Evolutionary conservation across 2,888 invertebrate genomes (phyloP), one percentile per base, ranked within the genome.

Genomic region (Lathronympha strigana): DNA sequence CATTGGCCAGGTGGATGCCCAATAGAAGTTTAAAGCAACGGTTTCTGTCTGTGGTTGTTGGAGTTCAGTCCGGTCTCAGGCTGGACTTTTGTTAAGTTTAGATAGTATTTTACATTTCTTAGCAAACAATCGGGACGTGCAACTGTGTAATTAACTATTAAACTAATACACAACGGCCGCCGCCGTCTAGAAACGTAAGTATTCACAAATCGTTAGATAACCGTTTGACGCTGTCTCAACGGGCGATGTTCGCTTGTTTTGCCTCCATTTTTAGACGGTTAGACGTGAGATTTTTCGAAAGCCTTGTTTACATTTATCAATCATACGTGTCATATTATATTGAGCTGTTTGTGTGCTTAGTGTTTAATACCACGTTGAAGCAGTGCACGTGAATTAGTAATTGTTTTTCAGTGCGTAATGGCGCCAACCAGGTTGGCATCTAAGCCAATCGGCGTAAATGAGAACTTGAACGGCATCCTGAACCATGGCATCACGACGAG

Each of bases 401-500:
- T 74, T 79, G 80, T 76, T 87, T 84, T 76, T 80, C 75, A 67
- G 69, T 72, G 71, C 69, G 81, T 73, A 85, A 95, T 95, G 95
- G 94, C 95, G 84, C 95, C 95, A 81, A 92, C 93, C 66, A 93
- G 93, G 88, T 85, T 92, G 87, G 83, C 93, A 78, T 92, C 90
- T 72, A 89, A 90, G 75, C 87, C 93, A 66, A 88, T 92, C 80
- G 85, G 86, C 79, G 84, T 82, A 75, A 90, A 86, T 73, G 90
- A 90, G 73, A 92, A 88, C 82, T 72, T 85, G 68, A 87, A 88
- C 72, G 90, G 89, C 71, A 81, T 92, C 54, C 74, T 91, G 69
- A 87, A 84, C 72, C 92, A 93, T 77, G 90, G 94, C 28, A 92
- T 94, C 57, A 93, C 92, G 75, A 94, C 95, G 68, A 92, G 95